Evolutionary conservation across 2,797 vertebrate genomes (phyloP), one percentile per base, ranked within the genome.

Genomic region (Sebastes ruberrimus): DNA sequence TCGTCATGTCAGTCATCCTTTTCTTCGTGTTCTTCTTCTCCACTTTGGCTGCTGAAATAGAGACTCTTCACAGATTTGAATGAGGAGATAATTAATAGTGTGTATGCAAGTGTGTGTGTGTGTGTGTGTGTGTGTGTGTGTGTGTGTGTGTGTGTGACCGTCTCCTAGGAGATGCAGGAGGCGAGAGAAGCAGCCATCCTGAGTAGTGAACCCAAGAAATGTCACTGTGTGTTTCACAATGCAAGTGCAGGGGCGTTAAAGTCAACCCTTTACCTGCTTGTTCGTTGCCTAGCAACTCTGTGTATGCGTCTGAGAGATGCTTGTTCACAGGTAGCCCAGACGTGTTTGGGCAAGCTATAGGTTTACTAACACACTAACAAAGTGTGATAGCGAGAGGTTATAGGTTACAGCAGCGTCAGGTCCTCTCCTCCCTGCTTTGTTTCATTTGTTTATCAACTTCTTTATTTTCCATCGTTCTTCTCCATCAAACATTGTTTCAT

Each of bases 101-200:
- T 89, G 55, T 80, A 61, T 87, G 80, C 6, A 6, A 61, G 46
- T 68, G 60, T 67, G 42, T 55, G 68, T 71, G 52, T 62, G 38
- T 66, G 28, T 68, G 46, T 65, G 55, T 67, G 63, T 53, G 68
- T 71, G 49, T 61, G 49, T 66, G 32, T 68, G 71, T 67, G 59
- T 74, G 66, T 79, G 62, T 52, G 53, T 33, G n/a, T 27, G 61
- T 56, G 65, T 76, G 78, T 75, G 71, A 61, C 78, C 6, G 80
- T 92, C 92, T 93, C 92, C 90, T 90, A 79, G 92, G 93, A 88
- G 90, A 93, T 81, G 61, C 82, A 79, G 82, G 80, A 89, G 85
- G 81, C 53, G 18, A 88, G 80, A 72, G 67, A 86, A 90, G 73
- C 87, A 87, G 89, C 81, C 84, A 73, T 18, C 77, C 71, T 75